Evolutionary conservation across 2,797 vertebrate species (phyloP).

Genomic region (Gallinago solitaria): DNA sequence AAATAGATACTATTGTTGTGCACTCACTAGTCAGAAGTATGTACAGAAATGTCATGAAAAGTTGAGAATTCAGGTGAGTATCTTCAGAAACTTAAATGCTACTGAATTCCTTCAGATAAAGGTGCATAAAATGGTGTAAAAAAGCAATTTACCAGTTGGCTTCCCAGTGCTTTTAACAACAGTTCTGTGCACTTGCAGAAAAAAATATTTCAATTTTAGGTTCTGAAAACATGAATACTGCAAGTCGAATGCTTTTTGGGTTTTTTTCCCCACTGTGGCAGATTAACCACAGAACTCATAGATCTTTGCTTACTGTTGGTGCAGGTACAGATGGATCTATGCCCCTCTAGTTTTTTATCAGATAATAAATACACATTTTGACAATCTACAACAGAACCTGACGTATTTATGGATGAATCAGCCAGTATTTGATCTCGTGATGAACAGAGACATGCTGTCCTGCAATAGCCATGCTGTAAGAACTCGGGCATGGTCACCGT

Average conservation of each 20-base stretch:
- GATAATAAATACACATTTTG: constrained; percentile 31
- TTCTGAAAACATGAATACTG: not conserved
- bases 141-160: not conserved
- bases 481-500: not conserved
- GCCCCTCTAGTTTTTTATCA: not conserved
- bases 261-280: not conserved
- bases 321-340: not conserved
- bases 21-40: constrained; percentile 7
- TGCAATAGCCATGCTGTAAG: not conserved
- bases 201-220: not conserved
- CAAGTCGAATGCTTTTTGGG: not conserved
- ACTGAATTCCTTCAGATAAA: constrained; percentile 13
- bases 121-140: not conserved
- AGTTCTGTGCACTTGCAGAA: not conserved
- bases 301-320: not conserved
- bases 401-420: not conserved
- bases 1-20: not conserved
- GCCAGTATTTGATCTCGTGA: not conserved
- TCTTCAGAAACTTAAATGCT: not conserved
- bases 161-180: not conserved
- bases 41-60: not conserved
- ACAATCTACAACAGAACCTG: constrained; percentile 5
- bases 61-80: not conserved
- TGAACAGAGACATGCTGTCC: not conserved
- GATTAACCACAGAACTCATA: not conserved